Evolutionary conservation across 2,888 invertebrate genomes (phyloP).

Genomic region (Macrosiphum euphorbiae): DNA sequence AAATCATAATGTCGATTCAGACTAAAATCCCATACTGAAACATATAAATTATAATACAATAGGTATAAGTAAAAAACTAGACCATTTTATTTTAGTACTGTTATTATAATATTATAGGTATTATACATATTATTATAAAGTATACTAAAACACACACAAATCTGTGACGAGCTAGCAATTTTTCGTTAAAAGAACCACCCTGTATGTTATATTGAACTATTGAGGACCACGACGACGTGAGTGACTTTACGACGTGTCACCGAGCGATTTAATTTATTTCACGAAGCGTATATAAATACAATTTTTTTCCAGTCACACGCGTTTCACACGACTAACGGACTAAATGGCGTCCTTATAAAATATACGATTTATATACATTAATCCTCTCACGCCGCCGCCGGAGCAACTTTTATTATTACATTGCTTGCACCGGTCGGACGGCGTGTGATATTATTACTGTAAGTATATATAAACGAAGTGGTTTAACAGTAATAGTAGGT

Average conservation of each 20-base stretch:
- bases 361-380: background rate
- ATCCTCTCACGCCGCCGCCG: background rate
- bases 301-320: slow-evolving; percentile 11
- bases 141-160: background rate
- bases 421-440: background rate
- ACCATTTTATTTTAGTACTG: background rate
- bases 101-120: background rate
- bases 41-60: too few species aligned
- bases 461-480: background rate
- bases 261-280: background rate
- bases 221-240: background rate
- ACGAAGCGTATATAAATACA: slow-evolving; percentile 1
- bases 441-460: background rate
- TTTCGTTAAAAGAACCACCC: background rate
- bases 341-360: background rate
- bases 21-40: background rate
- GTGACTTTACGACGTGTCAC: slow-evolving; percentile 22
- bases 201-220: background rate
- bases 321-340: background rate
- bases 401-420: slow-evolving; percentile 9
- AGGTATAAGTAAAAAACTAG: background rate
- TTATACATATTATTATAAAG: too few species aligned
- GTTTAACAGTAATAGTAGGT: background rate
- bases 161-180: background rate
- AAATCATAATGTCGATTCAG: background rate